Base-by-base conservation (phyloP, 2,113 vertebrate genomes). In the Urocitellus parryii region DNA sequence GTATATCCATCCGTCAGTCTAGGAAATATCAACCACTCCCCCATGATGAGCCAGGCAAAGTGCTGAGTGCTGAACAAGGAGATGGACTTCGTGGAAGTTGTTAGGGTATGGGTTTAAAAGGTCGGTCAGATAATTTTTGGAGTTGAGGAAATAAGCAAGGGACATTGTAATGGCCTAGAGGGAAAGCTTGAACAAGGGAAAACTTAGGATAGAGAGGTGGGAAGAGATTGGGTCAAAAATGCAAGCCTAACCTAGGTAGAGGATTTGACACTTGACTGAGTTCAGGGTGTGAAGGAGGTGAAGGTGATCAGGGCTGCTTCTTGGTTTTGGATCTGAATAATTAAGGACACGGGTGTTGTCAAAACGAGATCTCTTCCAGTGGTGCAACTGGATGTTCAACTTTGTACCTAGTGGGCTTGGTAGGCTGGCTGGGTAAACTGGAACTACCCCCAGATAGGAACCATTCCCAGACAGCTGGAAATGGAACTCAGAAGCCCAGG, bases 401-500 rank as follows among this genome's bases (percentile, higher is more conserved):
- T 58, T 56, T 86, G n/a, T n/a, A 53, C 58, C 10, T 65, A 12
- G 39, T 88, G 70, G 84, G 11, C 73, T 80, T 88, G 34, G 11
- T 12, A 13, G 65, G 63, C 80, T 37, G 9, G 1, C 34, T 14
- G 4, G 37, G 10, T 24, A 53, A 53, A 22, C 18, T 42, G 27
- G 24, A 67, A 4, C 2, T 45, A 37, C 5, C 18, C 27, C 24
- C 24, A 61, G 24, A 61, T 1, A 61, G 22, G 58, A 61, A 61
- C 58, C 8, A 9, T 25, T 61, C 20, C 0, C 0, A 9, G 45
- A 11, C 12, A 53, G 11, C 20, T 22, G 2, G n/a, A 32, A 37
- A 67, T 48, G 11, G 74, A 63, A 10, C 45, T 45, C 1, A 65
- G 8, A 72, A n/a, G 11, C 42, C 53, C 27, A 11, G 10, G 14